Conservation (phyloP, 2,113 vertebrate species). For the Myodes glareolus region DNA sequence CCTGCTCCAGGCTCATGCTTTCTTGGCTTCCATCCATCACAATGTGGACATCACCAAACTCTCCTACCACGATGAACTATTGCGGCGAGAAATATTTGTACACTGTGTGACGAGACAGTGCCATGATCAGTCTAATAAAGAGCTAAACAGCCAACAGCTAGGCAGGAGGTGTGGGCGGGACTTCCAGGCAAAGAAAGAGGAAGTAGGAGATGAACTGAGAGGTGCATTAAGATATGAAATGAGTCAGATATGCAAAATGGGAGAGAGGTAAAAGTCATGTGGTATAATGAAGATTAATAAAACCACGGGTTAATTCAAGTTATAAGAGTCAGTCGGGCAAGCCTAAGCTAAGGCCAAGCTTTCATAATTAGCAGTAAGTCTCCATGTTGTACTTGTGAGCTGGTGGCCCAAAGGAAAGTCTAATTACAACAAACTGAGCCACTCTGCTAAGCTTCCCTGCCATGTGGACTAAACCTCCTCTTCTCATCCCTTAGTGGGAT, state of each 20-base stretch:
- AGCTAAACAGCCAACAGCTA: background rate
- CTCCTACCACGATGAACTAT: background rate
- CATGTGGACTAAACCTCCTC: background rate
- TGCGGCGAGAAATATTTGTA: background rate
- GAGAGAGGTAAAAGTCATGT: background rate
- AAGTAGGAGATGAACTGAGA: background rate
- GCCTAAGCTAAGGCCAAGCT: background rate
- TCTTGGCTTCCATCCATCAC: background rate
- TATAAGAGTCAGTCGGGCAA: background rate
- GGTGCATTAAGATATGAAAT: background rate
- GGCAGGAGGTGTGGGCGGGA: background rate
- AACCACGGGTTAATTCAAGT: background rate
- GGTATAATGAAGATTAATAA: background rate
- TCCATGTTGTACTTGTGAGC: background rate
- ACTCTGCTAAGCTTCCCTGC: background rate
- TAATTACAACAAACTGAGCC: background rate
- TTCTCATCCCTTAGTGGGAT: background rate
- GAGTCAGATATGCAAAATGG: background rate
- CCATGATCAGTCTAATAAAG: background rate
- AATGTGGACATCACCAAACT: background rate
- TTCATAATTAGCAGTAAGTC: background rate
- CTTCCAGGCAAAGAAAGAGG: background rate
- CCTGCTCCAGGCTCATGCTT: background rate
- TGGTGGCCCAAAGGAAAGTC: background rate
- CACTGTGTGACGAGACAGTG: background rate